These are phyloP conservation scores for Sarcophaga subvicina DNA, from an alignment of 2,888 invertebrate species.

Conservation along the genomic window DNA sequence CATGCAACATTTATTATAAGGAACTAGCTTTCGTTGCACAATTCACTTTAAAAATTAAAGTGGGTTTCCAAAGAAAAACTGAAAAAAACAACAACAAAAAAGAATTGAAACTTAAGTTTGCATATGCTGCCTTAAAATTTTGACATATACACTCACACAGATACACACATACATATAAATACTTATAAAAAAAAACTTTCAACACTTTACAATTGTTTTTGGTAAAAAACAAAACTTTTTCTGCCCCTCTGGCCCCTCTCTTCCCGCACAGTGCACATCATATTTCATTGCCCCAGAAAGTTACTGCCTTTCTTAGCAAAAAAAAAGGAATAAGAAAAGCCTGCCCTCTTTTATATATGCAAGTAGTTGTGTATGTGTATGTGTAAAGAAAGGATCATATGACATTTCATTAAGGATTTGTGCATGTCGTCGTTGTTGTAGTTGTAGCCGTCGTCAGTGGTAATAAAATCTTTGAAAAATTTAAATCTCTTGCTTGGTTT, in stretches of 20 bases:
- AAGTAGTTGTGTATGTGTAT: neutral
- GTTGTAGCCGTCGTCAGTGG: neutral
- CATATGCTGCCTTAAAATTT: neutral
- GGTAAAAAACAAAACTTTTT: neutral
- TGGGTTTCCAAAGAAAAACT: neutral
- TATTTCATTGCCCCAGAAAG: neutral
- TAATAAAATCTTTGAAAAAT: neutral
- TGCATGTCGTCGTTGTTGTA: neutral
- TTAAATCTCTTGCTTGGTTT: neutral
- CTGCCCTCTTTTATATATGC: no score
- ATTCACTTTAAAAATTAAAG: constrained; percentile 6
- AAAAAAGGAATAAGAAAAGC: no score
- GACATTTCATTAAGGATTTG: constrained; percentile 6
- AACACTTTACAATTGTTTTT: neutral
- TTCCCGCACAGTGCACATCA: neutral
- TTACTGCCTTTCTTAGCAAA: no score
- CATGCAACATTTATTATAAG: constrained; percentile 28
- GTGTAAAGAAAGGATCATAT: neutral
- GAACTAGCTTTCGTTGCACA: neutral
- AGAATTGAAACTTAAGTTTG: neutral
- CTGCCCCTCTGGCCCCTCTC: neutral
- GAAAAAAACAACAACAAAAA: neutral
- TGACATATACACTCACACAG: no score
- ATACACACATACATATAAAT: no score
- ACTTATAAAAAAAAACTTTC: no score